Evolutionary conservation across 2,888 invertebrate genomes (phyloP).

Genomic region (Meteorus colon): DNA sequence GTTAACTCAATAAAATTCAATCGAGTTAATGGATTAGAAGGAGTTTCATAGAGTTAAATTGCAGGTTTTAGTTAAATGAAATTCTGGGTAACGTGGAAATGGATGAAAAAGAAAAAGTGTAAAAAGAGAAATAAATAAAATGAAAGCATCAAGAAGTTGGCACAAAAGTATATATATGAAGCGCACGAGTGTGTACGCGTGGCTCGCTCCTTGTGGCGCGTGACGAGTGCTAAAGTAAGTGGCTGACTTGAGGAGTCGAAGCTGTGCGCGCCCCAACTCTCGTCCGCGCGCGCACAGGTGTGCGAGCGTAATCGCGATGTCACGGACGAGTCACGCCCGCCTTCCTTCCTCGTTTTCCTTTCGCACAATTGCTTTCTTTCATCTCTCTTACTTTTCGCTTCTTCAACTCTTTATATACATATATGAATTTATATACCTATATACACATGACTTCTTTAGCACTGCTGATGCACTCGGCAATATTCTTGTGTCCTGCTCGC

Average conservation of each 20-base stretch:
- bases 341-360: slow-evolving; percentile 47
- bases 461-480: not conserved
- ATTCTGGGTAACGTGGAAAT: slow-evolving; percentile 14
- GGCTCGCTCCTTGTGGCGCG: slow-evolving; percentile 59
- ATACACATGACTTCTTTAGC: slow-evolving; percentile 2
- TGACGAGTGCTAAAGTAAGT: slow-evolving; percentile 69
- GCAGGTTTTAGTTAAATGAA: slow-evolving; percentile 39
- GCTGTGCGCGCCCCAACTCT: slow-evolving; percentile 47
- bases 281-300: slow-evolving; percentile 62
- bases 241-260: slow-evolving; percentile 60
- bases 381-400: slow-evolving; percentile 6
- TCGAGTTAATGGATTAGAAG: slow-evolving; percentile 38
- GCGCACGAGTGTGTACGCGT: slow-evolving; percentile 55
- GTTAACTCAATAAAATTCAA: slow-evolving; percentile 17
- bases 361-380: slow-evolving; percentile 35
- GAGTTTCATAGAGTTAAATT: slow-evolving; percentile 18
- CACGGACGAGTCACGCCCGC: slow-evolving; percentile 68
- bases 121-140: slow-evolving; percentile 35
- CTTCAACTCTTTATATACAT: slow-evolving; percentile 6
- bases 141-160: slow-evolving; percentile 8
- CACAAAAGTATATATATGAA: slow-evolving; percentile 22
- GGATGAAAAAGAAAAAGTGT: not conserved
- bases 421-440: not conserved
- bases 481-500: not conserved
- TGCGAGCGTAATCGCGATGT: slow-evolving; percentile 71